These are phyloP conservation scores for Muscidifurax raptorellus DNA, from an alignment of 1,140 invertebrate species.

Conservation along the genomic window DNA sequence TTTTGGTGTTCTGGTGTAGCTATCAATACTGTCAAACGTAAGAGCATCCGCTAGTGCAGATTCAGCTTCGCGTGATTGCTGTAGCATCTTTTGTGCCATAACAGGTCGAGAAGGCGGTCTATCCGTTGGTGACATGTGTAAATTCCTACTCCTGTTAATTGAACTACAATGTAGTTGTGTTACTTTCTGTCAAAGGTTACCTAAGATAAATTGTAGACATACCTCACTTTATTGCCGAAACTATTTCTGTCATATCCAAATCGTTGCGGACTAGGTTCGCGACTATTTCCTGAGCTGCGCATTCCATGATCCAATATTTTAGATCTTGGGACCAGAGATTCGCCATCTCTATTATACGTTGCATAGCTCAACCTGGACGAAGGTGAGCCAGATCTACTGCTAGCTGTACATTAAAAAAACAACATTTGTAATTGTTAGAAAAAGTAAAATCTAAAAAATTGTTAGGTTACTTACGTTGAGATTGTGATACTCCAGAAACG, in stretches of 20 bases:
- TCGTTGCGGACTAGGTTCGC: conserved; percentile 81
- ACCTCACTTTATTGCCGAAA: conserved; percentile 69
- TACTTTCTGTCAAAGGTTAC: background rate
- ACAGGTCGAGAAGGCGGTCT: conserved; percentile 78
- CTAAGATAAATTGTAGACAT: background rate
- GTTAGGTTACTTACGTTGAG: conserved; percentile 87
- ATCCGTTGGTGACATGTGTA: conserved; percentile 74
- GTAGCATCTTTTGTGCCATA: conserved; percentile 88
- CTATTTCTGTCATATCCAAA: conserved; percentile 69
- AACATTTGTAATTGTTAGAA: conserved; percentile 19
- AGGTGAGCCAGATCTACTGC: conserved; percentile 90
- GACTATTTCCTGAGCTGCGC: conserved; percentile 74
- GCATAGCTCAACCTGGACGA: conserved; percentile 86
- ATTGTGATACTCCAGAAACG: conserved; percentile 87
- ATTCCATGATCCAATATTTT: conserved; percentile 69
- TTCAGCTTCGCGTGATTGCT: conserved; percentile 93
- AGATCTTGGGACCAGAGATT: conserved; percentile 66
- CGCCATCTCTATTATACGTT: conserved; percentile 78
- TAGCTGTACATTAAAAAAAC: conserved; percentile 76
- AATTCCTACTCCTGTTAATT: conserved; percentile 64
- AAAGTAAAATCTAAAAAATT: conserved; percentile 41
- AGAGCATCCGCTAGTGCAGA: conserved; percentile 86
- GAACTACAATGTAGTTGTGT: background rate
- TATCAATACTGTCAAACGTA: conserved; percentile 73
- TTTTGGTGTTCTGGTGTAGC: conserved; percentile 69